These are phyloP conservation scores for Dexiosoma caninum DNA, from an alignment of 2,888 invertebrate species.

Conservation along the genomic window DNA sequence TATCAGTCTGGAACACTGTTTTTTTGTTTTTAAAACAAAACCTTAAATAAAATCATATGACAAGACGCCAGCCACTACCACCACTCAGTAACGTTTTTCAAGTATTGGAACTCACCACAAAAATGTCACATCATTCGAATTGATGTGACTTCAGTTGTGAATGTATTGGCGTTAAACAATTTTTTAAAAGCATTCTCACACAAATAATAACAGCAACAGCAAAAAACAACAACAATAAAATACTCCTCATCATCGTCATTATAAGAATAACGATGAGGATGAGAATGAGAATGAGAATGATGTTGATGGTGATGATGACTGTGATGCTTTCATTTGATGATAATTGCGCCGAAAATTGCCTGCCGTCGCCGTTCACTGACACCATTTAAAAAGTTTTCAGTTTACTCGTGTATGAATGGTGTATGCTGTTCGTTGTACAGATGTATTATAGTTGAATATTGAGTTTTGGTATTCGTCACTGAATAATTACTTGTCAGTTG, in stretches of 20 bases:
- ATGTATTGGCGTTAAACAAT: constrained; percentile 60
- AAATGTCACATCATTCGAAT: constrained; percentile 75
- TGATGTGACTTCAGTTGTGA: constrained; percentile 67
- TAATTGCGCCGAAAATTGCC: constrained; percentile 64
- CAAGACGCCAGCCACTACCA: constrained; percentile 52
- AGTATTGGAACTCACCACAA: constrained; percentile 66
- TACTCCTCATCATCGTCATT: constrained; percentile 54
- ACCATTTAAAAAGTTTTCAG: constrained; percentile 59
- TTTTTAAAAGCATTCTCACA: constrained; percentile 49
- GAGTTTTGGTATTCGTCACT: constrained; percentile 58
- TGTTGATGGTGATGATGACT: constrained; percentile 41
- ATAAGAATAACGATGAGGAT: constrained; percentile 36
- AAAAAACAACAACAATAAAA: constrained; percentile 20
- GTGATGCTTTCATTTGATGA: constrained; percentile 66
- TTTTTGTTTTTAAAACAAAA: constrained; percentile 28
- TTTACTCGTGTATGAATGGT: constrained; percentile 22
- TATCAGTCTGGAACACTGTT: constrained; percentile 2
- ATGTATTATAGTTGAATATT: constrained; percentile 12
- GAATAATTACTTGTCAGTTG: constrained; percentile 61
- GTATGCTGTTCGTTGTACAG: neutral
- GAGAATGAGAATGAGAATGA: constrained; percentile 36
- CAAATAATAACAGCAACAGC: constrained; percentile 15
- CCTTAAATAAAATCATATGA: constrained; percentile 45
- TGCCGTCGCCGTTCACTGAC: constrained; percentile 63
- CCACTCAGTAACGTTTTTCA: constrained; percentile 26